Conservation (phyloP, 2,797 vertebrate genomes). For the Sebastes paucispinis region DNA sequence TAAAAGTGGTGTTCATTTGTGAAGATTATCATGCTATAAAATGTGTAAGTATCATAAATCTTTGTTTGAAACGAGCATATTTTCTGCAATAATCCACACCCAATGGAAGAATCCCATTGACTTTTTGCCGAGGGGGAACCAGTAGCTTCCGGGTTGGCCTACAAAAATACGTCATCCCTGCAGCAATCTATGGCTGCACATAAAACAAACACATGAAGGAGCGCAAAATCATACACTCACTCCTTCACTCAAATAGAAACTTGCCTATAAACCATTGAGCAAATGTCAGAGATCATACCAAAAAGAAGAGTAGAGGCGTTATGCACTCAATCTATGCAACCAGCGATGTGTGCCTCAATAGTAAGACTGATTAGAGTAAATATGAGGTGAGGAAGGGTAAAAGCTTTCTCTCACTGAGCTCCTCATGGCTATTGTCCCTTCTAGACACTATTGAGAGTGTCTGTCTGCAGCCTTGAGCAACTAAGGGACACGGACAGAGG, state of each 20-base stretch:
- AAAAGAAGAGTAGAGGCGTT: background rate
- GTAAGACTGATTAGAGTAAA: conserved; percentile 72
- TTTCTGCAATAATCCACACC: background rate
- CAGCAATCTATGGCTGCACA: background rate
- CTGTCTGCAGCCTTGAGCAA: conserved; percentile 41
- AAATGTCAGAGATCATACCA: background rate
- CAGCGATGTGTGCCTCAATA: conserved; percentile 53
- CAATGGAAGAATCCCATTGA: background rate
- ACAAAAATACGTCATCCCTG: background rate
- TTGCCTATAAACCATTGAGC: background rate
- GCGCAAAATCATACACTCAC: background rate
- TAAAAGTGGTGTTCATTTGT: too few species aligned
- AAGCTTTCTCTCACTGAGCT: conserved; percentile 49
- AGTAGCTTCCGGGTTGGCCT: background rate
- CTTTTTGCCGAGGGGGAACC: background rate
- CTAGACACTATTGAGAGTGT: conserved; percentile 52
- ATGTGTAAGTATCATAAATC: background rate
- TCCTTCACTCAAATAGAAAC: background rate
- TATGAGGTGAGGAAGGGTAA: conserved; percentile 62
- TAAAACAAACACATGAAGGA: background rate
- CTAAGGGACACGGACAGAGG: conserved; percentile 30
- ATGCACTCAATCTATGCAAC: background rate
- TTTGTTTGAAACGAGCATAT: background rate
- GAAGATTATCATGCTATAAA: background rate
- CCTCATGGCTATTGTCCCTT: conserved; percentile 61